Conservation (phyloP, 2,888 invertebrate genomes). For the Agrotis puta region DNA sequence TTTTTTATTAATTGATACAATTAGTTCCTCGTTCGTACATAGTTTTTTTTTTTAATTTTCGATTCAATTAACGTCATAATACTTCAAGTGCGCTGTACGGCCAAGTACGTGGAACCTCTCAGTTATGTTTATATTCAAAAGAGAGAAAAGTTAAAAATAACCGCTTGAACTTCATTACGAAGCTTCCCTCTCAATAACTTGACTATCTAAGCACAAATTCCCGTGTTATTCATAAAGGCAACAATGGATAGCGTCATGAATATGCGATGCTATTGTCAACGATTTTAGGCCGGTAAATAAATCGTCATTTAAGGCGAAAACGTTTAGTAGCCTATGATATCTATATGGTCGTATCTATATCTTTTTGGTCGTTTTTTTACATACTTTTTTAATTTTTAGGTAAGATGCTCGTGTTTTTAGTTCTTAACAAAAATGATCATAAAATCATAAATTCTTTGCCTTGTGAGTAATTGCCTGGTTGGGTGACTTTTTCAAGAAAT, state of each 20-base stretch:
- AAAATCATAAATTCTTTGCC: too few relatives aligned
- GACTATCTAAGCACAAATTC: slow-evolving; percentile 66
- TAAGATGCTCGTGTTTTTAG: too few relatives aligned
- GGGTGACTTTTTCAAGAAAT: background rate
- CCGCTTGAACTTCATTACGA: slow-evolving; percentile 25
- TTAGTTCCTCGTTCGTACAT: too few relatives aligned
- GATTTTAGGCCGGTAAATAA: slow-evolving; percentile 79
- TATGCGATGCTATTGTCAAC: slow-evolving; percentile 82
- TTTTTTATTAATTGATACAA: too few relatives aligned
- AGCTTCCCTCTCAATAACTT: slow-evolving; percentile 45
- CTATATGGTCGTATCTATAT: background rate
- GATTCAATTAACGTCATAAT: too few relatives aligned
- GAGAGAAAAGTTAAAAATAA: background rate
- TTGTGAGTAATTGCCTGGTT: too few relatives aligned
- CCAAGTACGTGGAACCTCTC: too few relatives aligned
- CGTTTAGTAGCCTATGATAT: background rate
- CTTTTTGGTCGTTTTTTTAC: background rate
- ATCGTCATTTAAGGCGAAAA: slow-evolving; percentile 74
- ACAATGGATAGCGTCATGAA: slow-evolving; percentile 80
- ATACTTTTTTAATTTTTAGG: too few relatives aligned
- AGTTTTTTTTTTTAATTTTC: too few relatives aligned
- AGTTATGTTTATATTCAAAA: too few relatives aligned
- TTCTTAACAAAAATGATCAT: too few relatives aligned
- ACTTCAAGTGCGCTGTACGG: too few relatives aligned
- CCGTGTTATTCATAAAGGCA: slow-evolving; percentile 76